phyloP scores from a whole-genome alignment of 2,113 vertebrate species.

The Campylorhamphus procurvoides region DNA sequence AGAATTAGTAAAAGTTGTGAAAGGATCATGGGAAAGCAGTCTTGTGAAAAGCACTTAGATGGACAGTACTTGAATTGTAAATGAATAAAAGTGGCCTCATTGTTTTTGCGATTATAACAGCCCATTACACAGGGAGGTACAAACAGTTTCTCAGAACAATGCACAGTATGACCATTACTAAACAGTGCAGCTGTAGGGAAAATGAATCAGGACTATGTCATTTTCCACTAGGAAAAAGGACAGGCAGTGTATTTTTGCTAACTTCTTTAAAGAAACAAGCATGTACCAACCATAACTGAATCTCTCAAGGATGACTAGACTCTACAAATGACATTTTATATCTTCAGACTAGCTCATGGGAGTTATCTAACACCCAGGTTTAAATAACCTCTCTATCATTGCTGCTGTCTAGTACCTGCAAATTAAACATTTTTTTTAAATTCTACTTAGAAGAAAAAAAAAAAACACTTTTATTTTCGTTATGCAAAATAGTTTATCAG shows the following conservation, averaged over 20 bases:
- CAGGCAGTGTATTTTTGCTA: background rate
- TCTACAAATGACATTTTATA: background rate
- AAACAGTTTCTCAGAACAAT: constrained; percentile 38
- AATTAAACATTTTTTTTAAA: background rate
- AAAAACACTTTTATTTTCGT: background rate
- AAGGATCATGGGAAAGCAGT: constrained; percentile 7
- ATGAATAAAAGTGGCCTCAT: background rate
- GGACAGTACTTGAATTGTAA: constrained; percentile 33
- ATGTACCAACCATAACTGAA: background rate
- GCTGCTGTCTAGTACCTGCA: background rate
- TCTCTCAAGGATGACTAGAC: background rate
- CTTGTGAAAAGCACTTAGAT: constrained; percentile 16
- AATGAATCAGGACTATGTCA: background rate
- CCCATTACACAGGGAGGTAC: constrained; percentile 14
- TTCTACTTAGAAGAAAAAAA: background rate
- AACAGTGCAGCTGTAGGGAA: constrained; percentile 19
- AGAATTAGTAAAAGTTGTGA: background rate
- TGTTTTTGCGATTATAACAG: constrained; percentile 32
- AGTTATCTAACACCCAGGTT: background rate
- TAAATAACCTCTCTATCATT: background rate
- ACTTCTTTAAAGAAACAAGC: background rate
- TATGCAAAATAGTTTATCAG: background rate
- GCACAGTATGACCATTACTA: background rate
- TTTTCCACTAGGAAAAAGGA: background rate
- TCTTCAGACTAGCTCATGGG: background rate